phyloP scores from a whole-genome alignment of 2,797 vertebrate genomes.

The Poeciliopsis gracilis region DNA sequence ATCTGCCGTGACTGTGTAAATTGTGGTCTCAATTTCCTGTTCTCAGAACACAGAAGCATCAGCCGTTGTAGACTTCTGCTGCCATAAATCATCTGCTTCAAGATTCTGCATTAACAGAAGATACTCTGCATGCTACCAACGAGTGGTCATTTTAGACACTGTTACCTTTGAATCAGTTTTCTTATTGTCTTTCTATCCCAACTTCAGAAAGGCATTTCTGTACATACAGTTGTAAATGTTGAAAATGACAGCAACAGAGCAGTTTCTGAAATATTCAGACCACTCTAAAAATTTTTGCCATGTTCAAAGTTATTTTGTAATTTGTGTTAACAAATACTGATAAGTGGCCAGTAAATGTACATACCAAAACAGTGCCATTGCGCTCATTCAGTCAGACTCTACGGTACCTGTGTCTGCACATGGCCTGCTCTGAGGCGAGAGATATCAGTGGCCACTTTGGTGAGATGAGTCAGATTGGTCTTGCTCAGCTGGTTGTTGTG shows the following conservation, averaged over 20 bases:
- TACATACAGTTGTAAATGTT: neutral
- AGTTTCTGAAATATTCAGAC: neutral
- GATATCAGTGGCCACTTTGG: constrained; percentile 84
- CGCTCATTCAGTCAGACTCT: neutral
- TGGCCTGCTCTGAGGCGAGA: constrained; percentile 82
- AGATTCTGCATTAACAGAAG: neutral
- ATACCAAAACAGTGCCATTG: neutral
- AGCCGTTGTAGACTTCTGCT: neutral
- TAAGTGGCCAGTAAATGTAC: neutral
- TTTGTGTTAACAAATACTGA: neutral
- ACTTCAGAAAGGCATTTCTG: neutral
- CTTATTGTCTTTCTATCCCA: neutral
- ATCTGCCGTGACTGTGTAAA: neutral
- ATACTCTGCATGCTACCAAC: neutral
- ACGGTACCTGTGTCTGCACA: constrained; percentile 89
- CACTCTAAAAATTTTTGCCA: neutral
- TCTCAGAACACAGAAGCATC: neutral
- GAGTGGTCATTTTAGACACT: neutral
- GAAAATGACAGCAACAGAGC: neutral
- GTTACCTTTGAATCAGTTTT: neutral
- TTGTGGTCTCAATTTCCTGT: neutral
- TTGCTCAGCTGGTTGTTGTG: constrained; percentile 78
- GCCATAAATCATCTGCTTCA: neutral
- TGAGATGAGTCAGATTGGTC: constrained; percentile 79
- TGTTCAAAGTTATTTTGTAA: neutral